Base-by-base conservation (phyloP, 2,888 invertebrate genomes). In the Hyppa rectilinea region DNA sequence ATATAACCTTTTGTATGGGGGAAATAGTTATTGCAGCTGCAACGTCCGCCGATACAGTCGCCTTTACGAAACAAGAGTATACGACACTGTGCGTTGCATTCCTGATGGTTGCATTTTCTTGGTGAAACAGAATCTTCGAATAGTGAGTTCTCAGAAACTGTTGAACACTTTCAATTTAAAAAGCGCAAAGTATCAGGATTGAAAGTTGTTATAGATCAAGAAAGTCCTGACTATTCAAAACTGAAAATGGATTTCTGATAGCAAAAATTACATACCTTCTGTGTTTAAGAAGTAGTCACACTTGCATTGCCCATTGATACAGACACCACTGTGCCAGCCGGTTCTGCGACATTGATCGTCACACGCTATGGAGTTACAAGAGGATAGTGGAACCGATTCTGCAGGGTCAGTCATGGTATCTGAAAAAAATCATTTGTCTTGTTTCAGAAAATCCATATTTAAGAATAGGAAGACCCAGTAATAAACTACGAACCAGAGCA, bases 201-300 rank as follows among this genome's bases (percentile, higher is more conserved):
- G 9, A 64, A 31, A 34, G 5, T 0, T 20, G 43, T 61, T 63
- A 60, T 7, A 12, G n/a, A 17, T n/a, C 62, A 56, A 10, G 17
- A 2, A 43, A 43, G 5, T 26, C 26, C 23, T 17, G 23, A 55
- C 14, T 10, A 20, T 23, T 20, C 0, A 40, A 60, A 23, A 23
- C 17, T n/a, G 0, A 10, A 5, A 14, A 40, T 31, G 10, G 7
- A 23, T 0, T 31, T 36, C n/a, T n/a, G 4, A 31, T 12, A n/a
- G 0, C 0, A n/a, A 36, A 23, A 50, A 9, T 12, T 38, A n/a
- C 5, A 49, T 40, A 77, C 77, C 53, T 55, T 55, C 14, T 29
- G 67, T 23, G 29, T 71, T 36, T 14, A 47, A 0, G 34, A 75
- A 75, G 76, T 75, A 29, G 23, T 75, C 47, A 55, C 71, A 71